Percentiles rank a stretch among this genome's conserved stretches.
phyloP scores from a whole-genome alignment of 2,113 vertebrate species.

The Forbesichthys agassizii region DNA sequence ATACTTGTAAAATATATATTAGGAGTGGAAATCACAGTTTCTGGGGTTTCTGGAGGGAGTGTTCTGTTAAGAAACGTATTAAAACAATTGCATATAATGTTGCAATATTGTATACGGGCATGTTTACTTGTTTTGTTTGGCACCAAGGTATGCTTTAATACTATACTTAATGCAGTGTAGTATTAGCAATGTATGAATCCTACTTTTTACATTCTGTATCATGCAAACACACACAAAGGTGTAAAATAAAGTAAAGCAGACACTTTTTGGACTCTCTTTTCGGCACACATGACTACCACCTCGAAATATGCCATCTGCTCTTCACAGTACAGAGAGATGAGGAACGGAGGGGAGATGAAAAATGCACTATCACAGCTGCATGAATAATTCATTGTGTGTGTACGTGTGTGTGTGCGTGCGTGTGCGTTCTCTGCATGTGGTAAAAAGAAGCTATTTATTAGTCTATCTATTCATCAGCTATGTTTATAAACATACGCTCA shows the following conservation, averaged over 20 bases:
- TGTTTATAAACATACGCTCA: conserved; percentile 27
- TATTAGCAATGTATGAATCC: no score
- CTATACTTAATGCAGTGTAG: no score
- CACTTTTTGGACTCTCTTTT: not conserved
- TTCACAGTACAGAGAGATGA: conserved; percentile 49
- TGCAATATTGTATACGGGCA: no score
- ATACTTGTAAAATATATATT: not conserved
- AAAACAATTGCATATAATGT: no score
- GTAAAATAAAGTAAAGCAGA: not conserved
- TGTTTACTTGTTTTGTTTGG: no score
- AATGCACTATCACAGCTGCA: conserved; percentile 59
- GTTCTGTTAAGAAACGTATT: not conserved
- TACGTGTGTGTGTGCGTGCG: conserved; percentile 7
- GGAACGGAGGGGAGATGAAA: conserved; percentile 41
- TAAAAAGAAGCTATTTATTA: conserved; percentile 28
- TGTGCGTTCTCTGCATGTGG: conserved; percentile 44
- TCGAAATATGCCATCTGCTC: conserved; percentile 65
- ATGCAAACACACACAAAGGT: not conserved
- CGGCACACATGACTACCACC: conserved; percentile 56
- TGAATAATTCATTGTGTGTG: conserved; percentile 54
- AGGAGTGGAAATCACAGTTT: no score
- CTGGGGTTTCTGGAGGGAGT: no score
- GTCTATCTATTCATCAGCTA: conserved; percentile 31
- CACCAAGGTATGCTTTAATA: no score
- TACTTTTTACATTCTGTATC: no score